Percentiles rank a stretch among this genome's conserved stretches.
Conservation (phyloP, 2,888 invertebrate genomes). For the Pilophorus perplexus region DNA sequence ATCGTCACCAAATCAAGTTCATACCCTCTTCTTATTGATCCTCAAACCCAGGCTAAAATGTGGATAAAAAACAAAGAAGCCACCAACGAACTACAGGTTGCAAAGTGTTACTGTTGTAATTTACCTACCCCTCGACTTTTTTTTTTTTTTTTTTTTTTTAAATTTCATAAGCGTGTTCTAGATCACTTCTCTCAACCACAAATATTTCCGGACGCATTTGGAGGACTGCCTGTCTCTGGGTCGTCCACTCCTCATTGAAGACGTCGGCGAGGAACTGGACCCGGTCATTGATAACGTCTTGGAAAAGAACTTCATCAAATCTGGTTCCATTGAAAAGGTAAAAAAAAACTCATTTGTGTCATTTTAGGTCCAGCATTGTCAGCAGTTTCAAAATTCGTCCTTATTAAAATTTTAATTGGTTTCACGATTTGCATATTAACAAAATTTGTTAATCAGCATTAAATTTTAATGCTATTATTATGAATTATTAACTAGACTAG, state of each 20-base stretch:
- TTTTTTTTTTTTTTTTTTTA: background rate
- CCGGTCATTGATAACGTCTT: conserved; percentile 95
- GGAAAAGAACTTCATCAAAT: conserved; percentile 96
- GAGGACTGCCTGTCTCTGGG: conserved; percentile 86
- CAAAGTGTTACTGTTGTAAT: background rate
- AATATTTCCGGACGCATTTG: conserved; percentile 89
- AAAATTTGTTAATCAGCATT: no score
- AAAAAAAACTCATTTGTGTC: background rate
- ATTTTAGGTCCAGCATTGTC: no score
- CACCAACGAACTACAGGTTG: conserved; percentile 71
- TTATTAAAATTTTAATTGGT: no score
- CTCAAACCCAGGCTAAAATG: conserved; percentile 94
- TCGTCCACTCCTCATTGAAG: conserved; percentile 87
- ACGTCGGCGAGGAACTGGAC: conserved; percentile 90
- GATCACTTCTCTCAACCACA: conserved; percentile 92
- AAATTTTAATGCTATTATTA: no score
- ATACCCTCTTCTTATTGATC: conserved; percentile 90
- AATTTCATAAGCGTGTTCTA: no score
- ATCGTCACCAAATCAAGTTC: conserved; percentile 94
- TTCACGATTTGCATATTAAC: no score
- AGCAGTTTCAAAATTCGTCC: no score
- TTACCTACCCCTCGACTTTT: background rate
- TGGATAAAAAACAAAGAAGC: conserved; percentile 96
- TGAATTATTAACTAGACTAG: no score
- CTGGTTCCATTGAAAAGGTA: conserved; percentile 88